These are phyloP conservation scores for Alviniconcha strummeri DNA, from an alignment of 2,888 invertebrate species.

Conservation along the genomic window DNA sequence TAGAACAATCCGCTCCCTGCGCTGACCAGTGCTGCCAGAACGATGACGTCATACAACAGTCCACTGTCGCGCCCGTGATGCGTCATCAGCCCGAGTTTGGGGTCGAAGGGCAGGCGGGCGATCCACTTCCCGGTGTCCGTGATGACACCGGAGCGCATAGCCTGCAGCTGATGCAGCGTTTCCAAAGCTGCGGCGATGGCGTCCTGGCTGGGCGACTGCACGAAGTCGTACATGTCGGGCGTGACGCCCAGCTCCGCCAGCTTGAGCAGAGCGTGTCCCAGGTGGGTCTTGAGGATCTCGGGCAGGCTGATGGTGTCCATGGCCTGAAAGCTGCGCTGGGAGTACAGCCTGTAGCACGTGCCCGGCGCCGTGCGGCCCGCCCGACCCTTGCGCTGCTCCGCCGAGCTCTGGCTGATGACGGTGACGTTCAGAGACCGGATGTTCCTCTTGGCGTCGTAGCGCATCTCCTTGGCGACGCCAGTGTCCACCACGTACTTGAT, in stretches of 20 bases:
- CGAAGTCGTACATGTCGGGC: conserved; percentile 67
- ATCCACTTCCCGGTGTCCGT: conserved; percentile 67
- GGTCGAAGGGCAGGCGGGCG: conserved; percentile 66
- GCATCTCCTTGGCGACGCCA: conserved; percentile 70
- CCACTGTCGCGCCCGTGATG: conserved; percentile 52
- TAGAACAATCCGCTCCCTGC: conserved; percentile 66
- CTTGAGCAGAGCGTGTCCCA: conserved; percentile 65
- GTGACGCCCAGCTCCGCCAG: conserved; percentile 67
- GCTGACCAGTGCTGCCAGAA: conserved; percentile 62
- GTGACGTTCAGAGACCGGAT: conserved; percentile 61
- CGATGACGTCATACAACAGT: conserved; percentile 58
- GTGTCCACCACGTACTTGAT: conserved; percentile 73
- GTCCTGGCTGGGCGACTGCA: conserved; percentile 61
- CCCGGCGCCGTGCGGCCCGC: conserved; percentile 73
- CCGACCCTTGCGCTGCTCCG: conserved; percentile 73
- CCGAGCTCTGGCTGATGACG: conserved; percentile 67
- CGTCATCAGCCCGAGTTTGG: conserved; percentile 60
- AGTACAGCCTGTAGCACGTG: conserved; percentile 71
- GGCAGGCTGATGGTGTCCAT: conserved; percentile 65
- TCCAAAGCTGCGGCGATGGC: conserved; percentile 58
- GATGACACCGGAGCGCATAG: conserved; percentile 55
- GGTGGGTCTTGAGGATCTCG: conserved; percentile 69
- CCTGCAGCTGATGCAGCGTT: conserved; percentile 61
- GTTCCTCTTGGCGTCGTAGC: conserved; percentile 66
- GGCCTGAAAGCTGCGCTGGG: conserved; percentile 59